A percentile compares a stretch with the other conserved stretches of the same genome.
Evolutionary conservation across 2,113 vertebrate genomes (phyloP).

Genomic region (Dermatemys mawii): DNA sequence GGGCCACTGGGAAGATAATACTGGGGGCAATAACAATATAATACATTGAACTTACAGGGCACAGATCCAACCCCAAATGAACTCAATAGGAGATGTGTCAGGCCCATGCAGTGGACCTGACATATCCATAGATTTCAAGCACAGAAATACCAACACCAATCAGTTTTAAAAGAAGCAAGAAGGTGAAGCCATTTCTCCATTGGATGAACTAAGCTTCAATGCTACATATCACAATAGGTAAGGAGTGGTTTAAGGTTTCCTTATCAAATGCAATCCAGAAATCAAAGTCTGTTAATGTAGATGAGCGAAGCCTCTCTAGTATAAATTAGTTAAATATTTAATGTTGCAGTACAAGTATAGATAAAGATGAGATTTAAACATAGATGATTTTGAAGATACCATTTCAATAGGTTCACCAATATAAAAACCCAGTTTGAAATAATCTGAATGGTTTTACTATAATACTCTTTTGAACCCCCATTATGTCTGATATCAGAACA

Average conservation of each 20-base stretch:
- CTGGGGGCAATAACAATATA: too few species aligned
- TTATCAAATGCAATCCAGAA: background rate
- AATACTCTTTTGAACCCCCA: background rate
- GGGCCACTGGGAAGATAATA: background rate
- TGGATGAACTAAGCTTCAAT: background rate
- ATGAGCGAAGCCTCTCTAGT: background rate
- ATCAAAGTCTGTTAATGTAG: background rate
- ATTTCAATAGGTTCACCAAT: background rate
- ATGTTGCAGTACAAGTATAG: background rate
- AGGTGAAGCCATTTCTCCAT: background rate
- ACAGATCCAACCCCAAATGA: background rate
- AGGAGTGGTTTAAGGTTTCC: background rate
- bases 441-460: background rate
- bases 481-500: background rate
- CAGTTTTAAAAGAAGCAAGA: background rate
- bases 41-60: background rate
- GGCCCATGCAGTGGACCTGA: background rate
- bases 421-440: background rate
- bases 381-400: background rate
- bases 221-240: background rate
- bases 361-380: background rate
- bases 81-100: background rate
- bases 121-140: background rate
- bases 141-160: background rate
- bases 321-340: background rate